Evolutionary conservation across 1,140 invertebrate species (phyloP), one percentile per base, ranked within the genome.

Genomic region (Amyelois transitella): DNA sequence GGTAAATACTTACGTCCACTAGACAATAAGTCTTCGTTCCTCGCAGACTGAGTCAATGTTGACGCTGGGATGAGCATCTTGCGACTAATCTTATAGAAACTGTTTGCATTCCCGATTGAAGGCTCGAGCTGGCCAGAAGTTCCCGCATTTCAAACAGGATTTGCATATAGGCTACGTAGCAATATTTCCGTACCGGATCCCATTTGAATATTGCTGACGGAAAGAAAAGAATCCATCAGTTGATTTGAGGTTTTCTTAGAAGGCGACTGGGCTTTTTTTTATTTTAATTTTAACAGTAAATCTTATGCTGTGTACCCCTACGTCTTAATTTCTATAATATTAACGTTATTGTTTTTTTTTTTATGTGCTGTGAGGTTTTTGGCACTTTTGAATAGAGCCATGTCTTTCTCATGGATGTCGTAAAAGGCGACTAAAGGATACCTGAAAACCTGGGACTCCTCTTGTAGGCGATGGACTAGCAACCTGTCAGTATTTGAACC

Each of bases 201-300:
- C 61, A 82, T 80, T 77, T 79, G 72, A 77, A 82, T 82, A 79
- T 76, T 74, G 80, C 79, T 82, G 75, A 81, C 66, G 66, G 68
- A 62, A 70, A 55, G 72, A 60, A 70, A 52, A 72, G 65, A 59
- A 60, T 64, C 72, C 67, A 72, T 72, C 69, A 66, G 65, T 65
- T 51, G 58, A 65, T 66, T 65, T n/a, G 12, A 22, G 19, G 20
- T 12, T 48, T 48, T 48, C 32, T 14, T 2, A 38, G 32, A 14
- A 14, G 17, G 12, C 12, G n/a, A n/a, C 4, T 14, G 32, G n/a
- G 12, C 17, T 14, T 8, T 2, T 14, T 2, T 6, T 32, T 32
- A 32, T 32, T 12, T 38, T 38, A 14, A 2, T n/a, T n/a, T n/a
- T n/a, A n/a, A n/a, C n/a, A n/a, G n/a, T n/a, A n/a, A n/a, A n/a